Base-by-base conservation (phyloP, 2,113 vertebrate species). In the Chionodraco myersi region DNA sequence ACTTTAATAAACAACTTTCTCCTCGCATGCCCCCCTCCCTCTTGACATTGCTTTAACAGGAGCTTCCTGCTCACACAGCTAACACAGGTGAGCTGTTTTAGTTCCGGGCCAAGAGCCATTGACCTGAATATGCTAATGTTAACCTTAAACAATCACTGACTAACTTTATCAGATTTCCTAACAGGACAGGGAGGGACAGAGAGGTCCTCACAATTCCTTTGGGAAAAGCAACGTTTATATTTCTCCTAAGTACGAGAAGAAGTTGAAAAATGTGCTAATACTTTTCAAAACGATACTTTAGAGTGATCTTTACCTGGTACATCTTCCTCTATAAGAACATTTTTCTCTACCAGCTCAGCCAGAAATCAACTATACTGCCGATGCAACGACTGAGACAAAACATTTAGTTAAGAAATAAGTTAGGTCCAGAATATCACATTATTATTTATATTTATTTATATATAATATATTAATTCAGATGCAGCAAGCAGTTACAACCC, bases 31-130 rank as follows among this genome's bases (percentile, higher is more conserved):
- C 41, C 34, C 21, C 48, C 26, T 21, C 21, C 10, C 57, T 30
- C 47, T 18, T 2, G 2, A 45, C 45, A 36, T 45, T 3, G 1
- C 45, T 71, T 65, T 15, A 56, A 74, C 68, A 45, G 59, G 23
- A 30, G 48, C 56, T 79, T 76, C 47, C 45, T 69, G 61, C 41
- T 60, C 72, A 79, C 61, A 77, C 57, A 66, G n/a, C 60, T 62
- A 36, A 73, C 59, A 56, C 48, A 51, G 60, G 53, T 67, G 72
- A 66, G 67, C 5, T 79, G 60, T 82, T 82, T 71, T 49, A 34
- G 62, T 52, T 23, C 13, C 44, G 30, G 41, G 65, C 68, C 44
- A 67, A 48, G 1, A 45, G 15, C 3, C 0, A 58, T 82, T 85
- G 57, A 47, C 15, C 21, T 23, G 1, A 51, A 15, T 53, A 49